Base-by-base conservation (phyloP, 2,888 invertebrate genomes). In the Schizaphis graminum region DNA sequence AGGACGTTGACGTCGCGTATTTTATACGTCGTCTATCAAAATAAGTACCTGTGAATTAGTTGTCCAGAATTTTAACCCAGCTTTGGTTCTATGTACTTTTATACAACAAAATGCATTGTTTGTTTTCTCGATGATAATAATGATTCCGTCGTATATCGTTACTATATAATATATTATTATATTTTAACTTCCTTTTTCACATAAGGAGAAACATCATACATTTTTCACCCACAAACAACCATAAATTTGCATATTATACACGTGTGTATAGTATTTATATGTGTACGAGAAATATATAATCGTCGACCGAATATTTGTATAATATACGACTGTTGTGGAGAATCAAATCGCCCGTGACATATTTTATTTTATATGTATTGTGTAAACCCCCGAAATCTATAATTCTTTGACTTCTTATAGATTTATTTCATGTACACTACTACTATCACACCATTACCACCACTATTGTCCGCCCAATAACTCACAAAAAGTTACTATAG, bases 321-420 rank as follows among this genome's bases (percentile, higher is more conserved):
- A 56, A 84, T 56, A n/a, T 56, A 91, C 13, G 85, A 44, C 85
- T 41, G 28, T 57, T 44, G 28, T 16, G 11, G 44, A 13, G n/a
- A 85, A 44, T 57, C 4, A 91, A 91, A 91, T 85, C 44, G n/a
- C 28, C 91, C 84, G 91, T 91, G 85, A 85, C 91, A 56, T 85
- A 85, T 91, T 57, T 56, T 41, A 41, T 41, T 53, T n/a, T 56
- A 44, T n/a, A 61, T 47, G 21, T 44, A 11, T 85, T 85, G 16
- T n/a, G 44, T 53, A 84, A 84, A 56, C 84, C 56, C 11, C 91
- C 56, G 91, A 44, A 85, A 91, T 91, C 91, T 86, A 92, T 92
- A 86, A 92, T 56, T 92, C 91, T 47, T 86, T 26, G 26, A 85
- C 61, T 47, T 86, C 57, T 91, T 44, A 44, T 57, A 16, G 77